Conservation (phyloP, 2,888 invertebrate species). For the Scaptomyza parva region DNA sequence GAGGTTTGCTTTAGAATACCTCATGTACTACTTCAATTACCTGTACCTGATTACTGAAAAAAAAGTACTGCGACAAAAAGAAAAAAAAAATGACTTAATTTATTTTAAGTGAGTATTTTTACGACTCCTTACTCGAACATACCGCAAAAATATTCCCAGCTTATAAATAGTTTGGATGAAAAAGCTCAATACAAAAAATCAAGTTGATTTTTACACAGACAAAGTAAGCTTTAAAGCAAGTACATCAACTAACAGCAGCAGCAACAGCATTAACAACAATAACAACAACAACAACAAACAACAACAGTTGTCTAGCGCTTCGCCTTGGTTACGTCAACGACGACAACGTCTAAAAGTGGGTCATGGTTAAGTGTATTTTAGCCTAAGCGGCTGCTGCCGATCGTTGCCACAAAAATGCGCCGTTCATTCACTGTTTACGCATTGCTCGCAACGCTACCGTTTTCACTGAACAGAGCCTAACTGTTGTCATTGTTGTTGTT, state of each 20-base stretch:
- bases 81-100: conserved; percentile 4
- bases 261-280: conserved; percentile 35
- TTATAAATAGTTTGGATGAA: conserved; percentile 6
- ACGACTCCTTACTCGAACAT: conserved; percentile 10
- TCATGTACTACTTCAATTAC: conserved; percentile 19
- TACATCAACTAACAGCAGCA: conserved; percentile 20
- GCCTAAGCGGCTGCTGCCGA: conserved; percentile 49
- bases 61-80: background rate
- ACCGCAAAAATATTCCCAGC: conserved; percentile 17
- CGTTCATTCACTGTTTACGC: conserved; percentile 48
- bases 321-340: conserved; percentile 41
- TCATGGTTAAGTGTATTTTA: conserved; percentile 76
- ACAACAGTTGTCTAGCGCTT: conserved; percentile 35
- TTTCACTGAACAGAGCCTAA: conserved; percentile 21
- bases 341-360: conserved; percentile 57
- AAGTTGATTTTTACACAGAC: conserved; percentile 23
- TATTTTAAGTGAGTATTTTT: conserved; percentile 9
- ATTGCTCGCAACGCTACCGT: conserved; percentile 42
- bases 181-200: conserved; percentile 34
- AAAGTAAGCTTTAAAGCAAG: conserved; percentile 41
- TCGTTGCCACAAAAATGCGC: conserved; percentile 56
- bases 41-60: conserved; percentile 24
- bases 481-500: no score
- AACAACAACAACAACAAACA: background rate
- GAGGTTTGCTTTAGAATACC: conserved; percentile 18